Base-by-base conservation (phyloP, 2,113 vertebrate genomes). In the Chaenocephalus aceratus region DNA sequence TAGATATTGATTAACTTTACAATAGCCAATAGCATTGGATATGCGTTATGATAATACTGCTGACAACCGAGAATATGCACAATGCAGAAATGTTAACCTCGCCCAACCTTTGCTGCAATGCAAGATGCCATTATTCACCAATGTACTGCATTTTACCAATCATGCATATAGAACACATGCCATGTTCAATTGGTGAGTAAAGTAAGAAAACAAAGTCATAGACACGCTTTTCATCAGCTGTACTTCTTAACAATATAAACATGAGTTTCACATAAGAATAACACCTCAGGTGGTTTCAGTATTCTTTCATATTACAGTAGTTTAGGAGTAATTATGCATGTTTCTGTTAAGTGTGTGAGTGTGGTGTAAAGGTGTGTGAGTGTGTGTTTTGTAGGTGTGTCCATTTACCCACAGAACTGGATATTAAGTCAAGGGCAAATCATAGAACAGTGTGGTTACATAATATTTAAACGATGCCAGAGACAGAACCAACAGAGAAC, bases 361-460 rank as follows among this genome's bases (percentile, higher is more conserved):
- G 51, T 77, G 49, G 66, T 76, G 54, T 59, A 4, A 49, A 36
- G 23, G 46, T 75, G 56, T 75, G 30, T 57, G 1, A 72, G n/a
- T 54, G 30, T 54, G n/a, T 78, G 10, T 65, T 52, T 66, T 44
- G 16, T 70, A 54, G n/a, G 75, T 82, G 57, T 14, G 15, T 75
- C 4, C 67, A 58, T 80, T 75, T 86, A 51, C 21, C 14, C 14
- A 54, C 10, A 82, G 68, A 74, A 64, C 26, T 84, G 69, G 44
- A 59, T 84, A 72, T 64, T n/a, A 72, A 66, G 79, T 74, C 23
- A 65, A 80, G 58, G 61, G 13, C 11, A 23, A 8, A 10, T 45
- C 1, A 48, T 61, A 14, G 71, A 52, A 45, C 45, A 53, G 41
- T 12, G 69, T 16, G 30, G 69, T 79, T 70, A 66, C 0, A 56